Conservation (phyloP, 2,797 vertebrate species). For the Melanotaenia nigrans region DNA sequence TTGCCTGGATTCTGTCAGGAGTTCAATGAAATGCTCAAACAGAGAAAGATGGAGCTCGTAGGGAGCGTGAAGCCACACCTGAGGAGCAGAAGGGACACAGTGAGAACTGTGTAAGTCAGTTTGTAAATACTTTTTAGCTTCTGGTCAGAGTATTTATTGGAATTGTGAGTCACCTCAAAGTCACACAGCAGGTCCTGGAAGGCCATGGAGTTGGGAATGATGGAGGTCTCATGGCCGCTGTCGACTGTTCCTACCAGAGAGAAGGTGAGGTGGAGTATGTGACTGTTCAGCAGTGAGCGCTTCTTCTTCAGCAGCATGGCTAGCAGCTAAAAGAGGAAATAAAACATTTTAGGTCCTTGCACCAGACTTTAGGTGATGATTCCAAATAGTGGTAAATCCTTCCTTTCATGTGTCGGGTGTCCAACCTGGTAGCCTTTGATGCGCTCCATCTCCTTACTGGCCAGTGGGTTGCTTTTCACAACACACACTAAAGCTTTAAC, state of each 20-base stretch:
- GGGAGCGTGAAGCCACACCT: constrained; percentile 99
- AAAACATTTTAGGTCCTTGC: not conserved
- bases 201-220: constrained; percentile 97
- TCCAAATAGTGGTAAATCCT: no score
- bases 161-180: constrained; percentile 86
- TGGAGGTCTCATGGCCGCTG: constrained; percentile 97
- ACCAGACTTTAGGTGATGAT: no score
- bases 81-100: constrained; percentile 50
- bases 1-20: constrained; percentile 97
- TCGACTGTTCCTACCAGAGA: constrained; percentile 98
- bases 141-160: not conserved
- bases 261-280: constrained; percentile 98
- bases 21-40: constrained; percentile 98
- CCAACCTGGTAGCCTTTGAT: constrained; percentile 97
- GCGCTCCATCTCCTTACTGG: constrained; percentile 99
- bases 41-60: constrained; percentile 98
- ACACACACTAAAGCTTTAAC: constrained; percentile 98
- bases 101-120: constrained; percentile 5
- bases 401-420: not conserved
- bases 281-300: constrained; percentile 94
- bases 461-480: constrained; percentile 96
- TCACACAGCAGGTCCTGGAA: constrained; percentile 99
- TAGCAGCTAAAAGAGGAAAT: constrained; percentile 82
- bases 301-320: constrained; percentile 99
- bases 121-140: not conserved